Percentiles rank a stretch among this genome's conserved stretches.
Conservation (phyloP, 2,113 vertebrate species). For the Protobothrops flavoviridis region DNA sequence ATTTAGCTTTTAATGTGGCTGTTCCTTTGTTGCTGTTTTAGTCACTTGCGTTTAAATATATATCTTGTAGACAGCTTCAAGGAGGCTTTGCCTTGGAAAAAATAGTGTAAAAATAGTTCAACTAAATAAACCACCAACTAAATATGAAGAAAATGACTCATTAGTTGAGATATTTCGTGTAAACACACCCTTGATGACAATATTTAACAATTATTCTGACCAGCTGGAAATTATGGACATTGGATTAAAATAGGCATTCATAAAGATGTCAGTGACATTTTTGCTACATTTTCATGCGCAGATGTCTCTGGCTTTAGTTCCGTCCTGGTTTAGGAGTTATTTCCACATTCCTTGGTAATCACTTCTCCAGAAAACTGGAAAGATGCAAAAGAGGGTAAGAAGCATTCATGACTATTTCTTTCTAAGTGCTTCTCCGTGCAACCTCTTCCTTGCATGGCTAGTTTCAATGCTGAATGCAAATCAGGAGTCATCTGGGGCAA, state of each 20-base stretch:
- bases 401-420: background rate
- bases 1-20: background rate
- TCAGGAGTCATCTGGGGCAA: slow-evolving; percentile 25
- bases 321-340: background rate
- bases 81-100: background rate
- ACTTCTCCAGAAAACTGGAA: background rate
- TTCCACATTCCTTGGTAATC: background rate
- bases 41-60: background rate
- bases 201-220: background rate
- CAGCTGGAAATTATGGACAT: background rate
- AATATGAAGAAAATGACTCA: background rate
- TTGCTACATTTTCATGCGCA: background rate
- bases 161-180: background rate
- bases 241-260: background rate
- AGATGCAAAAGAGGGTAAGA: background rate
- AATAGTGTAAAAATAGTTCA: background rate
- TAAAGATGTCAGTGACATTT: background rate
- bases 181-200: background rate
- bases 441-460: background rate
- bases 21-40: background rate
- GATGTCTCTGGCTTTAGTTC: background rate
- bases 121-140: background rate
- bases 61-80: background rate
- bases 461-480: slow-evolving; percentile 13
- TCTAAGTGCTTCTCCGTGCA: background rate